phyloP scores from a whole-genome alignment of 2,797 vertebrate genomes.

The Erithacus rubecula region DNA sequence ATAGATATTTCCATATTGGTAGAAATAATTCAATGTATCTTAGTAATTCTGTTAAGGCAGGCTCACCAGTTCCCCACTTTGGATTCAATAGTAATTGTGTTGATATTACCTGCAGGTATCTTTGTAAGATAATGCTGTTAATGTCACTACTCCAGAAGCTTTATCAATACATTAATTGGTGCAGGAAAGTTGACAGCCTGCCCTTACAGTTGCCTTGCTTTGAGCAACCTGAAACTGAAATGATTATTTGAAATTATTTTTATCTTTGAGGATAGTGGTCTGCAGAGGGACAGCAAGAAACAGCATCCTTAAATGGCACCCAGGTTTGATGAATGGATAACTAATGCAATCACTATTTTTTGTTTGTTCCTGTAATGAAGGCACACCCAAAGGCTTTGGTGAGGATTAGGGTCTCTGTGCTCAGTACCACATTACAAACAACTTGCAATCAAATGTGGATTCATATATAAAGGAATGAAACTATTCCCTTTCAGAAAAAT shows the following conservation, averaged over 20 bases:
- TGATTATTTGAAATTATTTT: constrained; percentile 32
- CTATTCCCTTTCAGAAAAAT: constrained; percentile 24
- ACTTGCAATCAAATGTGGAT: constrained; percentile 4
- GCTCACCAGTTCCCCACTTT: neutral
- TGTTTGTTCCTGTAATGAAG: constrained; percentile 7
- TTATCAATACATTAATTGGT: constrained; percentile 57
- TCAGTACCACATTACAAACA: neutral
- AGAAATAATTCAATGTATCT: constrained; percentile 49
- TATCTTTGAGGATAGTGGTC: neutral
- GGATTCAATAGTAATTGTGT: constrained; percentile 54
- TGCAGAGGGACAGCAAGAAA: neutral
- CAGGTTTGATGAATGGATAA: neutral
- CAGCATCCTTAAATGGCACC: neutral
- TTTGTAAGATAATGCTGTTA: constrained; percentile 43
- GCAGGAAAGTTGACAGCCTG: constrained; percentile 11
- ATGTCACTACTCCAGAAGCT: constrained; percentile 27
- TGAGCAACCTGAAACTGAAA: constrained; percentile 23
- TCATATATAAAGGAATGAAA: constrained; percentile 36
- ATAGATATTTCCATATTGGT: neutral
- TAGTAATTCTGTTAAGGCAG: constrained; percentile 45
- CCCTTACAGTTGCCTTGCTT: neutral
- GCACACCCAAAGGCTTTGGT: neutral
- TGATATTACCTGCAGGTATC: constrained; percentile 52
- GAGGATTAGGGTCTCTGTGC: neutral
- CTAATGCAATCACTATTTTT: constrained; percentile 20